Evolutionary conservation across 2,797 vertebrate species (phyloP), one percentile per base, ranked within the genome.

Genomic region (Ptychadena robeensis): DNA sequence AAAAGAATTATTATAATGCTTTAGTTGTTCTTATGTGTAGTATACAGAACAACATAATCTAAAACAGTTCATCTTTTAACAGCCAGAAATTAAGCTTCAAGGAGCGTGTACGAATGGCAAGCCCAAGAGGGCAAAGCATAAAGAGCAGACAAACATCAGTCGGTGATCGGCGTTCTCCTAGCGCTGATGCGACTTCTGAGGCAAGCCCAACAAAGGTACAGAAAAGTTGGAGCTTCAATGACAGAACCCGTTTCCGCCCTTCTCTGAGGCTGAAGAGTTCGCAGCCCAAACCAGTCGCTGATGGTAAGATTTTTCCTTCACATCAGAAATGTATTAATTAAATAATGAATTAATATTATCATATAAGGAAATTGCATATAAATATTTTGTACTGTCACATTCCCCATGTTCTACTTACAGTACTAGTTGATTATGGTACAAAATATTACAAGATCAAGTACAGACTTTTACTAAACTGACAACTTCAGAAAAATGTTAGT

Each of bases 161-260:
- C 15, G 96, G 94, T 7, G 98, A 98, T 86, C 93, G 96, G 32
- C 94, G 96, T 11, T 98, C 98, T 9, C 97, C 97, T 0, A 92
- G 95, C 86, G 90, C 96, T 0, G 97, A 98, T 80, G 88, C 92
- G 15, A 93, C 93, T 6, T 89, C 93, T 0, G 97, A 98, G 85
- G 94, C 95, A 81, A 98, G 97, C 88, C 97, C 97, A 2, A 93
- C 95, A 86, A 98, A 98, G 89, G 96, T 99, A 0, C 97, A 98
- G 91, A 99, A 99, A 91, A 99, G 97, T 91, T 99, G 97, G 97
- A 99, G 97, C 89, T 99, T 98, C 92, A 99, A 99, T 0, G 97
- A 99, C 90, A 94, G 97, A 81, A 98, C 96, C 0, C 95, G 97
- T 85, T 98, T 99, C 91, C 93, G 97, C 85, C 97, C 97, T 32